phyloP scores from a whole-genome alignment of 2,113 vertebrate genomes.

The Actinemys pallida region DNA sequence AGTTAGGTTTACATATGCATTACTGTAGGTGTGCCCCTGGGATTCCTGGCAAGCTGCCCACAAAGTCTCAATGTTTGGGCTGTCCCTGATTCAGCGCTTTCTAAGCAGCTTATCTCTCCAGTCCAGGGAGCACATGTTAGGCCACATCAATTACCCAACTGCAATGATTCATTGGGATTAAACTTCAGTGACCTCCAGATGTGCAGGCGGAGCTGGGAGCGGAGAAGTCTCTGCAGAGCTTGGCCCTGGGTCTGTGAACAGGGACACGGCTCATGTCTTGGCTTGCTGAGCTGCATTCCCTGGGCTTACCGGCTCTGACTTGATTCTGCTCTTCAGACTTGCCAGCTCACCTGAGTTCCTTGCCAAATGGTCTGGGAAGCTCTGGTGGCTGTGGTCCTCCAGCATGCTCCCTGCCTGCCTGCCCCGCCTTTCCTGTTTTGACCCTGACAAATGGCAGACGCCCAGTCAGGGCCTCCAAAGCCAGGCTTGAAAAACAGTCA shows the following conservation, averaged over 20 bases:
- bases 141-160: background rate
- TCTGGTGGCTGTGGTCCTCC: background rate
- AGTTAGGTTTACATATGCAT: background rate
- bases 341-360: background rate
- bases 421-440: background rate
- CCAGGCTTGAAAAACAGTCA: background rate
- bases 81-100: background rate
- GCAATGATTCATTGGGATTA: fast-evolving
- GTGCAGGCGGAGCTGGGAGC: fast-evolving
- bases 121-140: background rate
- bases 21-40: background rate
- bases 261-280: background rate
- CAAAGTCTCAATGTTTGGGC: background rate
- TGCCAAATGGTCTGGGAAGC: background rate
- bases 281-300: background rate
- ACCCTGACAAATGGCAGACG: fast-evolving
- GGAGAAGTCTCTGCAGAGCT: background rate
- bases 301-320: background rate
- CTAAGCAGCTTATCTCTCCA: background rate
- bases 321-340: background rate
- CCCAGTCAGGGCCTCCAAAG: background rate
- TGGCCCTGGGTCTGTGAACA: background rate
- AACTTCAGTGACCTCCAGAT: background rate
- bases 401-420: background rate
- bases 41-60: fast-evolving